phyloP scores from a whole-genome alignment of 2,113 vertebrate species.

The Tychaedon coryphoeus region DNA sequence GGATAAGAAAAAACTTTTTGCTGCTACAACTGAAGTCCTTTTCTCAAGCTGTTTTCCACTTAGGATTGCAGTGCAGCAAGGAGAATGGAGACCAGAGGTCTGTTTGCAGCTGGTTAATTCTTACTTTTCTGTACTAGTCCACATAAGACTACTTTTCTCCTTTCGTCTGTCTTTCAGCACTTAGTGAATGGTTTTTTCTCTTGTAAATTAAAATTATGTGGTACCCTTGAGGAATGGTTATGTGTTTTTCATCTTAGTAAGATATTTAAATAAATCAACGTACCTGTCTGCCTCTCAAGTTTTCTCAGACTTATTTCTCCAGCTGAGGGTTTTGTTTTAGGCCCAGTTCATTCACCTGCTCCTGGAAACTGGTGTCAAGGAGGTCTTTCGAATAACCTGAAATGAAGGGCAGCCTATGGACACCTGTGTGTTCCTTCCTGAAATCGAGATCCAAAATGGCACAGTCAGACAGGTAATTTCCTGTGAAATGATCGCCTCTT shows the following conservation, averaged over 20 bases:
- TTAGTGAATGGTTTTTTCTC: background rate
- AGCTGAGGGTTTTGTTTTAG: background rate
- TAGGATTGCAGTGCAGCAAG: rapidly evolving
- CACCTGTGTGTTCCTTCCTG: rapidly evolving
- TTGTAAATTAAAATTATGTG: background rate
- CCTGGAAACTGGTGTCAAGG: background rate
- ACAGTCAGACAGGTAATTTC: background rate
- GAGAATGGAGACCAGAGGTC: background rate
- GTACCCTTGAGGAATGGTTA: background rate
- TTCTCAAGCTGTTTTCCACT: background rate
- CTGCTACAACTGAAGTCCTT: background rate
- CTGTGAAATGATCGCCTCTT: background rate
- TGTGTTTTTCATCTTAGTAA: background rate
- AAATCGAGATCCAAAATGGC: background rate
- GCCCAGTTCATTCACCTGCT: background rate
- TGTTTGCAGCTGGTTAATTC: background rate
- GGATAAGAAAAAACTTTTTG: background rate
- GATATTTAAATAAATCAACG: background rate
- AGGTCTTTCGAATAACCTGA: background rate
- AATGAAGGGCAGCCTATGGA: background rate
- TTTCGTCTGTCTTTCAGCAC: background rate
- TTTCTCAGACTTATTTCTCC: background rate
- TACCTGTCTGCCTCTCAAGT: background rate
- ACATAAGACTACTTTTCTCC: rapidly evolving
- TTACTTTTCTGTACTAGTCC: background rate